A percentile compares a stretch with the other conserved stretches of the same genome.
Evolutionary conservation across 2,113 vertebrate genomes (phyloP).

Genomic region (Sylvia atricapilla): DNA sequence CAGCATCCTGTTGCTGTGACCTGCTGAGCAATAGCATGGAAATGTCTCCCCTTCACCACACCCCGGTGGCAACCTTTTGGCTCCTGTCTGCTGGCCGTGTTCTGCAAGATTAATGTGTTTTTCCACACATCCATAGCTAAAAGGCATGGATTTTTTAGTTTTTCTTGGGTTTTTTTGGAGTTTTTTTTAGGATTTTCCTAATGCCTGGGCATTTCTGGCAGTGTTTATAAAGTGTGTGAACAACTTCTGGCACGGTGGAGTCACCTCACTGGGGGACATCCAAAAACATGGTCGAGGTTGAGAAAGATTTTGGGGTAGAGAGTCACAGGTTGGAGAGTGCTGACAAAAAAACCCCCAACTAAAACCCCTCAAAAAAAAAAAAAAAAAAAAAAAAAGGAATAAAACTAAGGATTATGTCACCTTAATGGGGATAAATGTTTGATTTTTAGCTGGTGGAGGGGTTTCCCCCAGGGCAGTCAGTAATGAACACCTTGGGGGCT

Average conservation of each 20-base stretch:
- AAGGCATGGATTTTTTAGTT: neutral
- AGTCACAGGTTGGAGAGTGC: neutral
- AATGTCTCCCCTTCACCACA: slow-evolving; percentile 65
- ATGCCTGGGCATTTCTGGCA: neutral
- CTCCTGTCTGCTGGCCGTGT: slow-evolving; percentile 50
- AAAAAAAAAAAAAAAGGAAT: too few species aligned
- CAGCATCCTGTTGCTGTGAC: slow-evolving; percentile 75
- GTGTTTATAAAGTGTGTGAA: neutral
- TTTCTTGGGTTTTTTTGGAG: neutral
- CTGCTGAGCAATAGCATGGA: slow-evolving; percentile 69
- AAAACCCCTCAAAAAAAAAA: neutral
- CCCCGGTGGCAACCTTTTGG: slow-evolving; percentile 70
- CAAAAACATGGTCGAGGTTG: neutral
- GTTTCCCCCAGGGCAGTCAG: neutral
- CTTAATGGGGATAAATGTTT: neutral
- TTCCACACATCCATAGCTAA: neutral
- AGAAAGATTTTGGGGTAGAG: neutral
- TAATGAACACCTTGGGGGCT: neutral
- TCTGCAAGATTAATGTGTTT: slow-evolving; percentile 63
- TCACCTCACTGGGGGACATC: rapidly evolving
- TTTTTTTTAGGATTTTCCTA: rapidly evolving
- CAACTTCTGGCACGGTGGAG: rapidly evolving
- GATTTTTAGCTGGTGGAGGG: neutral
- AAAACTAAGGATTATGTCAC: neutral
- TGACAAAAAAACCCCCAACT: neutral